Conservation (phyloP, 2,888 invertebrate genomes). For the Latrodectus elegans region DNA sequence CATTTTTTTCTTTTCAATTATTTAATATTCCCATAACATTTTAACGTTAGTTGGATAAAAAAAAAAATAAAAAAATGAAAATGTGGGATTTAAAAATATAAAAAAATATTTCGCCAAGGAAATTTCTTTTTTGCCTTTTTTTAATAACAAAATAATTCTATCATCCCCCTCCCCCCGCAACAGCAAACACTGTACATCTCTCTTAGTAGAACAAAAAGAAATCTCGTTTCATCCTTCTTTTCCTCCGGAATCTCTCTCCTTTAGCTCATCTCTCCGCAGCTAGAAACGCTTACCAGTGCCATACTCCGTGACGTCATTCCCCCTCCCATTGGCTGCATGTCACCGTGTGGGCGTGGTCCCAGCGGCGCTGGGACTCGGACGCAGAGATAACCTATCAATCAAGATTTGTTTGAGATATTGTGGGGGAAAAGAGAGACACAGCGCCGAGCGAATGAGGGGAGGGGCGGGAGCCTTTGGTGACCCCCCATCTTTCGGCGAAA, state of each 20-base stretch:
- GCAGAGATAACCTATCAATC: slow-evolving; percentile 66
- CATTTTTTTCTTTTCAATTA: too few species aligned
- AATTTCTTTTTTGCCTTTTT: too few species aligned
- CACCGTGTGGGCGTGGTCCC: slow-evolving; percentile 58
- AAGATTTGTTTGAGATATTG: slow-evolving; percentile 64
- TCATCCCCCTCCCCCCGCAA: background rate
- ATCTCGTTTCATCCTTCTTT: slow-evolving; percentile 6
- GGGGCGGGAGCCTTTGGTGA: background rate
- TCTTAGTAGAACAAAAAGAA: background rate
- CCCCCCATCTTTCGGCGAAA: slow-evolving; percentile 12
- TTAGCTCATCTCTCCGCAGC: slow-evolving; percentile 12
- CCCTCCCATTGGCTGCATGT: slow-evolving; percentile 58
- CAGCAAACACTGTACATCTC: background rate
- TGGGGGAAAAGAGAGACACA: slow-evolving; percentile 15
- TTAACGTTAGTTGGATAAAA: too few species aligned
- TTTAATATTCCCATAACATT: too few species aligned
- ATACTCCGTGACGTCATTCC: slow-evolving; percentile 49
- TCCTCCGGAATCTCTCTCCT: background rate
- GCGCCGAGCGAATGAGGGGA: background rate
- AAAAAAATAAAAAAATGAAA: too few species aligned
- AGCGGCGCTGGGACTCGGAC: slow-evolving; percentile 12
- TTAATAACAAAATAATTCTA: too few species aligned
- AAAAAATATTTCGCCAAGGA: too few species aligned
- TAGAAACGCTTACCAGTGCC: slow-evolving; percentile 35
- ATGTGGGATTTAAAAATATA: too few species aligned